A percentile compares a stretch with the other conserved stretches of the same genome.
phyloP scores from a whole-genome alignment of 2,113 vertebrate genomes.

The Cololabis saira region DNA sequence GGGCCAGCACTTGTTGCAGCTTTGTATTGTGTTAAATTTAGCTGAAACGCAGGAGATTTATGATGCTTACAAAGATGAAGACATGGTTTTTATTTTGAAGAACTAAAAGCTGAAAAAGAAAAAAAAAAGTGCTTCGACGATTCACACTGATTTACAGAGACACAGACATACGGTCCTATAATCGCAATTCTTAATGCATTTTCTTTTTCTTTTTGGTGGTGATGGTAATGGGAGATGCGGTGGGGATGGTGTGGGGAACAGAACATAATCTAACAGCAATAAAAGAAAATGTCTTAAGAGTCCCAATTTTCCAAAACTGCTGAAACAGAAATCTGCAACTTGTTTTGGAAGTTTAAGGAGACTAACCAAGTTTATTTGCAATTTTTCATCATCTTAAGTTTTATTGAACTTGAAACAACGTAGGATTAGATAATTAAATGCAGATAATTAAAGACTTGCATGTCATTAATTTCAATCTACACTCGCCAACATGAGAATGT shows the following conservation, averaged over 20 bases:
- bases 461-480: neutral
- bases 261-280: neutral
- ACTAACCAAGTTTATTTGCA: no score
- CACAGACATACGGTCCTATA: no score
- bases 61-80: conserved; percentile 1
- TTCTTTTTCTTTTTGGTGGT: neutral
- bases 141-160: conserved; percentile 1
- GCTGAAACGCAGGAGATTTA: conserved; percentile 25
- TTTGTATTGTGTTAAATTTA: conserved; percentile 3
- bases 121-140: neutral
- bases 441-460: no score
- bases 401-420: no score
- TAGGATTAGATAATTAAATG: no score
- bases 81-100: conserved; percentile 4
- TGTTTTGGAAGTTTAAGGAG: no score
- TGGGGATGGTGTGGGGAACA: no score
- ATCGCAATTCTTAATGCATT: neutral
- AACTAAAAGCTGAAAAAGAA: neutral
- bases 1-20: conserved; percentile 1
- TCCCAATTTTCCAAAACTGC: neutral
- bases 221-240: neutral
- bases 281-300: neutral
- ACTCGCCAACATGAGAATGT: neutral
- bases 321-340: neutral
- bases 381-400: no score